A percentile compares a stretch with the other conserved stretches of the same genome.
These are phyloP conservation scores for Chloroceryle amazona DNA, from an alignment of 2,797 vertebrate species.

Conservation along the genomic window DNA sequence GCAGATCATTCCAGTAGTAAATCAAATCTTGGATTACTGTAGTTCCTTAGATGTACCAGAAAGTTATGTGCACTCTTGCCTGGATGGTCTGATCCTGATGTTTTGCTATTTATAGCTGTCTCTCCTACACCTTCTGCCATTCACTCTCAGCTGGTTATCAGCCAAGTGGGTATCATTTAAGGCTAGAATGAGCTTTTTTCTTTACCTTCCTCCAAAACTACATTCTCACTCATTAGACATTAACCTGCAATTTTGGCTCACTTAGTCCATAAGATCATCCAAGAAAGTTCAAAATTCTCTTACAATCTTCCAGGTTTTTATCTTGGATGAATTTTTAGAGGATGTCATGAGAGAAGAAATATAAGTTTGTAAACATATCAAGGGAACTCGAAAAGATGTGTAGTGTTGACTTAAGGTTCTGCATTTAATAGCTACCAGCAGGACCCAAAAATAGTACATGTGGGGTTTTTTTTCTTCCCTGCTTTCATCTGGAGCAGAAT, in stretches of 20 bases:
- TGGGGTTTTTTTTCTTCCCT: not conserved
- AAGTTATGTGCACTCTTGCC: not conserved
- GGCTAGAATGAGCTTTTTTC: not conserved
- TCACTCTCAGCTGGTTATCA: not conserved
- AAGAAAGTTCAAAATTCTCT: not conserved
- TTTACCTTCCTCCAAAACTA: not conserved
- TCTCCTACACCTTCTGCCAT: not conserved
- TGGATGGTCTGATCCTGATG: not conserved
- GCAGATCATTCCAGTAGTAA: not conserved
- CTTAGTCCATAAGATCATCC: not conserved
- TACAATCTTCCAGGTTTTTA: not conserved
- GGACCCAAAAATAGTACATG: not conserved
- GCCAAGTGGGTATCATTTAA: not conserved
- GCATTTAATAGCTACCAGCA: not conserved
- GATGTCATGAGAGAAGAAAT: not conserved
- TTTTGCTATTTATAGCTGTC: not conserved
- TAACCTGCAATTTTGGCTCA: not conserved
- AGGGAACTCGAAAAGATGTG: not conserved
- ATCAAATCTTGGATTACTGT: not conserved
- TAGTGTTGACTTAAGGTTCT: not conserved
- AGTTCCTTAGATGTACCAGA: not conserved
- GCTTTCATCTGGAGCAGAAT: not conserved
- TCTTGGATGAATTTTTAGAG: not conserved
- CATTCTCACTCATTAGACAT: not conserved
- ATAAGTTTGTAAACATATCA: not conserved